Base-by-base conservation (phyloP, 2,797 vertebrate species). In the Catostomus latipinnis region DNA sequence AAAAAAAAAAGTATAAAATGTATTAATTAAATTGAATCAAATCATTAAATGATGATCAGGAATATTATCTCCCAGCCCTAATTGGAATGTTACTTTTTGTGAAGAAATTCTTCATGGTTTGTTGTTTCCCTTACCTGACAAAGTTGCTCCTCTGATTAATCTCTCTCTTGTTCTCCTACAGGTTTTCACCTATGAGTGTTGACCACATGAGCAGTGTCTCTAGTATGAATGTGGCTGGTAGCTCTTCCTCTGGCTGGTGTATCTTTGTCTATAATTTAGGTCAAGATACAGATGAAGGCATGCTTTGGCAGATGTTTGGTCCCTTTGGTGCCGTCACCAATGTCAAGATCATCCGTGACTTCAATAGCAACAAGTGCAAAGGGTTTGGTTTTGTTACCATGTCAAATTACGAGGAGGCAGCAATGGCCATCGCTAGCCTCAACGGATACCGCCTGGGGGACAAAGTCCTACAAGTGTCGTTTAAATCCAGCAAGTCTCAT, bases 341-440 rank as follows among this genome's bases (percentile, higher is more conserved):
- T 48, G 97, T 99, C 86, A 99, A 99, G 90, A 96, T 99, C 90
- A 99, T 99, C 90, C 96, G 97, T 81, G 97, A 99, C 88, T 98
- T 99, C 93, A 98, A 96, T 95, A 98, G 96, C 94, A 99, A 97
- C 94, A 99, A 99, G 92, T 98, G 98, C 92, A 97, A 98, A 95
- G 98, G 98, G 82, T 99, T 99, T 83, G 98, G 98, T 79, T 99
- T 99, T 88, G 98, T 99, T 87, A 98, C 97, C 91, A 99, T 99
- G 98, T 96, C 95, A 86, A 99, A 98, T 94, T 99, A 99, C 88
- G 97, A 99, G 93, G 98, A 99, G 91, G 97, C 98, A 0, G 96
- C 98, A 84, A 97, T 98, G 97, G 98, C 98, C 81, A 98, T 99
- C 85, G 96, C 97, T 86, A 98, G 96, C 90, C 95, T 99, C 86